Evolutionary conservation across 2,797 vertebrate species (phyloP).

Genomic region (Falco berigora): DNA sequence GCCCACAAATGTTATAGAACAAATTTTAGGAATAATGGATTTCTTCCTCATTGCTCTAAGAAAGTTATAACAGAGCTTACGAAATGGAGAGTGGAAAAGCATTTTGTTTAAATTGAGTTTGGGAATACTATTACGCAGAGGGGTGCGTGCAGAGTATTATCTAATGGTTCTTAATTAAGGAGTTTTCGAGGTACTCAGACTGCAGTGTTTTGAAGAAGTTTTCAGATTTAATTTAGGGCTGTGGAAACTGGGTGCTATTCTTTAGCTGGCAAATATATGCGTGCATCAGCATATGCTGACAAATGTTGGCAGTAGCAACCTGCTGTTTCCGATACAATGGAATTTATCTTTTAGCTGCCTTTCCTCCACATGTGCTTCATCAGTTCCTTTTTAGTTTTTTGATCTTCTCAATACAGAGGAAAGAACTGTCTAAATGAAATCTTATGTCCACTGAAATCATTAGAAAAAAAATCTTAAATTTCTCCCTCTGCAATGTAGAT

Average conservation of each 20-base stretch:
- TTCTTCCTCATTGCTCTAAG: not conserved
- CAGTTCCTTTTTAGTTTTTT: not conserved
- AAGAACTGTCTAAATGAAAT: not conserved
- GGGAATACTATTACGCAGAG: not conserved
- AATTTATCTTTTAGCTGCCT: not conserved
- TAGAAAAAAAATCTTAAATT: not conserved
- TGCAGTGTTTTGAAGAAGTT: not conserved
- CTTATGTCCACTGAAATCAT: not conserved
- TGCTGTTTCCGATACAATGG: not conserved
- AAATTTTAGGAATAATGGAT: not conserved
- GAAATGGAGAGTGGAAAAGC: not conserved
- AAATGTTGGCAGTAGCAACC: not conserved
- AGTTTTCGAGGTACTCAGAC: not conserved
- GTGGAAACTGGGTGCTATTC: not conserved
- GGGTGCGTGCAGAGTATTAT: not conserved
- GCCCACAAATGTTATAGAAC: not conserved
- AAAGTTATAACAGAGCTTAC: not conserved
- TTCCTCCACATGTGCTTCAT: not conserved
- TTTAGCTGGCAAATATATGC: not conserved
- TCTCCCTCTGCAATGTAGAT: not conserved
- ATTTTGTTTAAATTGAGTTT: not conserved
- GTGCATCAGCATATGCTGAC: not conserved
- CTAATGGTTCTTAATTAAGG: not conserved
- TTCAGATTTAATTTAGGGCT: not conserved
- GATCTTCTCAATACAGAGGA: not conserved